A percentile compares a stretch with the other conserved stretches of the same genome.
These are phyloP conservation scores for Rhegmatorhina hoffmannsi DNA, from an alignment of 2,113 vertebrate species.

Conservation along the genomic window DNA sequence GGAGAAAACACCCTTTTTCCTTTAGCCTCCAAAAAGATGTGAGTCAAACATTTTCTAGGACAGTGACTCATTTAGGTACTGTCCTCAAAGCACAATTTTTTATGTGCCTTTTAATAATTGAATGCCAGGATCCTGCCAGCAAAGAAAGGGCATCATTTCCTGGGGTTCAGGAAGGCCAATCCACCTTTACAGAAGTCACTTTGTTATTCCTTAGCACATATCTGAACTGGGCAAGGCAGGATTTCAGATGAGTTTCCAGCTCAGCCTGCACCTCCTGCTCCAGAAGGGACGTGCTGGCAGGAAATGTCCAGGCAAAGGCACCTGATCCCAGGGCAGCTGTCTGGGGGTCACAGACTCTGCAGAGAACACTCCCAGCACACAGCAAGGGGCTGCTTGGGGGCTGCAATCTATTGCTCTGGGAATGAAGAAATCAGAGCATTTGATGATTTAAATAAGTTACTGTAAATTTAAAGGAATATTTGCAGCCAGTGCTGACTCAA, in stretches of 20 bases:
- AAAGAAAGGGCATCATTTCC: neutral
- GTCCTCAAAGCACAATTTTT: neutral
- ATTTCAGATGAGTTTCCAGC: conserved; percentile 3
- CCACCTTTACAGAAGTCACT: neutral
- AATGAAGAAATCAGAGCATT: neutral
- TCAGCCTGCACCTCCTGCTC: neutral
- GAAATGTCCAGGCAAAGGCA: neutral
- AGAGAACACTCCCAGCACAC: neutral
- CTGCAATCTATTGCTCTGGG: neutral
- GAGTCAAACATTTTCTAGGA: neutral
- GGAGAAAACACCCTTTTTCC: neutral
- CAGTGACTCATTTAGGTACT: neutral
- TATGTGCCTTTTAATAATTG: neutral
- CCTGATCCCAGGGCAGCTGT: neutral
- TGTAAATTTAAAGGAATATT: neutral
- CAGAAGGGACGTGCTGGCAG: neutral
- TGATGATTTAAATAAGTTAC: neutral
- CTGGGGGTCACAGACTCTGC: neutral
- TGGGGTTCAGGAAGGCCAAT: neutral
- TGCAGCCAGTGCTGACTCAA: neutral
- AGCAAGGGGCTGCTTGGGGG: neutral
- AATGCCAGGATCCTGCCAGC: neutral
- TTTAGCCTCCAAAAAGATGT: neutral
- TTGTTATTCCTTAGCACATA: neutral
- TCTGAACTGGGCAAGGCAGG: neutral